These are phyloP conservation scores for Ceyx margarethae DNA, from an alignment of 2,113 vertebrate species.

Conservation along the genomic window DNA sequence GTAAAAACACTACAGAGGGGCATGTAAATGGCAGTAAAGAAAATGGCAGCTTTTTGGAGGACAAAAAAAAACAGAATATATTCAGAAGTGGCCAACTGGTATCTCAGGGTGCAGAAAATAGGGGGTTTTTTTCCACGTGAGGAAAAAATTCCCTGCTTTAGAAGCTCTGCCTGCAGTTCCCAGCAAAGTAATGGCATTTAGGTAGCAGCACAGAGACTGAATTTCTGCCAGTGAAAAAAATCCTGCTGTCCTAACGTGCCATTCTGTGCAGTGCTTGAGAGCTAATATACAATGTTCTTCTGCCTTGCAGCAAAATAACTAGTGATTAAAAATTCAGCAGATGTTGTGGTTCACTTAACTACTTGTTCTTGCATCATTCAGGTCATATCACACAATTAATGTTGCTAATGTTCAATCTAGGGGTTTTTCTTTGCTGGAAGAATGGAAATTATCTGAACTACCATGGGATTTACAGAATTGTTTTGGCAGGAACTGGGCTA, in stretches of 20 bases:
- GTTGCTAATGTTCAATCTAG: slow-evolving; percentile 23
- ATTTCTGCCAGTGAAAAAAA: slow-evolving; percentile 50
- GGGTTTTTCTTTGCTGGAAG: not conserved
- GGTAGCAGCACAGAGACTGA: slow-evolving; percentile 22
- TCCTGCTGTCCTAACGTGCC: slow-evolving; percentile 33
- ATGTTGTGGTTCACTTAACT: slow-evolving; percentile 44
- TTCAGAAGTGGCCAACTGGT: slow-evolving; percentile 40
- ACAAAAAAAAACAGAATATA: not conserved
- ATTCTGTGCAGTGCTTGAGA: not conserved
- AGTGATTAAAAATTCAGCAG: slow-evolving; percentile 61
- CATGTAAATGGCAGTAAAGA: not conserved
- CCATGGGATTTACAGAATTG: slow-evolving; percentile 35
- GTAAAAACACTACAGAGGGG: not conserved
- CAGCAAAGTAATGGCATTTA: slow-evolving; percentile 29
- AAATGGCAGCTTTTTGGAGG: not conserved
- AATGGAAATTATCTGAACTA: slow-evolving; percentile 46
- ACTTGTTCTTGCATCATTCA: slow-evolving; percentile 40
- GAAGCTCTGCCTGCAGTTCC: not conserved
- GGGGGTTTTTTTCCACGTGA: not conserved
- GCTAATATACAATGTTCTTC: slow-evolving; percentile 1
- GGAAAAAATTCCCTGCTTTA: not conserved
- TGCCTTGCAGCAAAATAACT: slow-evolving; percentile 42
- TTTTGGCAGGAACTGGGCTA: slow-evolving; percentile 45
- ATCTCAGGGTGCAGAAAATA: slow-evolving; percentile 10
- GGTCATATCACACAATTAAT: slow-evolving; percentile 54